Percentiles rank a stretch among this genome's conserved stretches.
Conservation (phyloP, 64 coral and sea anemone genomes). For the Porites australiensis region DNA sequence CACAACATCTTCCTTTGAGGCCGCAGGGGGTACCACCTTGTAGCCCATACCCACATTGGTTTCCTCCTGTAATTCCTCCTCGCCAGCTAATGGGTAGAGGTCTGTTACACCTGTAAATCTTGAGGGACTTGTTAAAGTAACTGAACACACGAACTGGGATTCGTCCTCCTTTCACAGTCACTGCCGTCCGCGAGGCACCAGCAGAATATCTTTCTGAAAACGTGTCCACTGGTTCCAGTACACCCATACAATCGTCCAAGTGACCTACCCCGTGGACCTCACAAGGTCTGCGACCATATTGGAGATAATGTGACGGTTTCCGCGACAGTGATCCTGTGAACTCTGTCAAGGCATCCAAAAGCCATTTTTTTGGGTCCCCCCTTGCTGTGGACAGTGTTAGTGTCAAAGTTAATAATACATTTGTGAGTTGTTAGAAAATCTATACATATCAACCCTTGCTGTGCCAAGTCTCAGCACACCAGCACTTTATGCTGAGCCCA, state of each 20-base stretch:
- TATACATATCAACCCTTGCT: too few species aligned
- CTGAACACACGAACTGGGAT: conserved; percentile 38
- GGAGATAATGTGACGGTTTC: conserved; percentile 47
- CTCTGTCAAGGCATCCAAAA: too few species aligned
- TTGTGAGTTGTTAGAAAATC: too few species aligned
- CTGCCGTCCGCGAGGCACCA: conserved; percentile 14
- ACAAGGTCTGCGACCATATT: conserved; percentile 13
- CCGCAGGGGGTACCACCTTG: not conserved
- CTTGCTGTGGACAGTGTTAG: too few species aligned
- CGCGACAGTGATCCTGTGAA: conserved; percentile 4
- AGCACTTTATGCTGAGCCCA: too few species aligned
- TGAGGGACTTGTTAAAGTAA: not conserved
- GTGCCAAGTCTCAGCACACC: too few species aligned
- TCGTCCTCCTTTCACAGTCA: conserved; percentile 22
- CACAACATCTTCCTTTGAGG: not conserved
- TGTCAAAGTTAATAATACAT: too few species aligned
- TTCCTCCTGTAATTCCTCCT: not conserved
- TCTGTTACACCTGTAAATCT: conserved; percentile 18
- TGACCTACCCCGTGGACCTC: not conserved
- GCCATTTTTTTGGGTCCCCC: too few species aligned
- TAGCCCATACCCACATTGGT: not conserved
- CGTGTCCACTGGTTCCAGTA: conserved; percentile 34
- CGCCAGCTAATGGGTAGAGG: not conserved
- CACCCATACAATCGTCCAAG: not conserved
- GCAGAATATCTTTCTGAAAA: conserved; percentile 27